phyloP scores from a whole-genome alignment of 1,140 invertebrate genomes.

The Trachymyrmex cornetzi region DNA sequence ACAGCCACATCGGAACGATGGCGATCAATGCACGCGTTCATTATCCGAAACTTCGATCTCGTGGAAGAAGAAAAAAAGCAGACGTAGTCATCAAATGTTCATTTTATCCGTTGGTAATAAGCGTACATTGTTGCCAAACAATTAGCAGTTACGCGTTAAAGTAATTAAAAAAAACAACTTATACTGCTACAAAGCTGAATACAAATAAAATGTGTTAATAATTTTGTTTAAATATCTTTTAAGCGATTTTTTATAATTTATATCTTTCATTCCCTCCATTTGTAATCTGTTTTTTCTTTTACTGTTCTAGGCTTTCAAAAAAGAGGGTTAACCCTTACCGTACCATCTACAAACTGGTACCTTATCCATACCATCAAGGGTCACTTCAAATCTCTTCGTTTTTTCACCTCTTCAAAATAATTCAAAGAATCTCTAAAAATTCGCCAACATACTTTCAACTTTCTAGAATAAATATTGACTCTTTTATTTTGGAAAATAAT shows the following conservation, averaged over 20 bases:
- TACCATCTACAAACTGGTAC: too few relatives aligned
- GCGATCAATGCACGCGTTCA: slow-evolving; percentile 62
- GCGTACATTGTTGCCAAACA: background rate
- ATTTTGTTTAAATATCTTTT: background rate
- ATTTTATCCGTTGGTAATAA: background rate
- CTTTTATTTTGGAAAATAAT: too few relatives aligned
- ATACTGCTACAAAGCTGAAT: background rate
- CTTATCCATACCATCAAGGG: too few relatives aligned
- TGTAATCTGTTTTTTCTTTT: too few relatives aligned
- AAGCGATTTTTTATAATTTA: background rate
- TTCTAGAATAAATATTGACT: too few relatives aligned
- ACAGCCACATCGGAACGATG: slow-evolving; percentile 16
- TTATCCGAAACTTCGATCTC: slow-evolving; percentile 54
- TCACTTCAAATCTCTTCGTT: too few relatives aligned
- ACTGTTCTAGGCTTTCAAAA: too few relatives aligned
- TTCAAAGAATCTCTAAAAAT: too few relatives aligned
- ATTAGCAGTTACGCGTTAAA: background rate
- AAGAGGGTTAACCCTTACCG: too few relatives aligned
- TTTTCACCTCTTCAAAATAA: too few relatives aligned
- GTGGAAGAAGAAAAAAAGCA: background rate
- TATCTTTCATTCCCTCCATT: background rate
- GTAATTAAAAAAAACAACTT: slow-evolving; percentile 10
- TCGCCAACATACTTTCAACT: too few relatives aligned
- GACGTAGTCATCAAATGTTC: slow-evolving; percentile 31
- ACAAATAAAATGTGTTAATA: background rate